Conservation (phyloP, 2,888 invertebrate species). For the Megastigmus dorsalis region DNA sequence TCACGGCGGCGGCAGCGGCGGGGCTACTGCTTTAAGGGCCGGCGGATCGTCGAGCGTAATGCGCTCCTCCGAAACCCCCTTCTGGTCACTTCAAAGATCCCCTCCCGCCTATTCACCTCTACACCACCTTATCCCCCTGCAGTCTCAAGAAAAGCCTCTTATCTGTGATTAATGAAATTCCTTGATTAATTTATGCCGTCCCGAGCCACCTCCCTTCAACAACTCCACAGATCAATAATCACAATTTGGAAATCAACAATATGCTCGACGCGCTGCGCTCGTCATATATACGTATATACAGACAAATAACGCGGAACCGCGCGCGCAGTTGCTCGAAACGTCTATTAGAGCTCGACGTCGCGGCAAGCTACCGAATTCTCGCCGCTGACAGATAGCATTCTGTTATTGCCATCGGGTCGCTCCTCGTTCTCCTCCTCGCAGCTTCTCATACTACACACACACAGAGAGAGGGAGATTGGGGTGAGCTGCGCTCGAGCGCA, state of each 20-base stretch:
- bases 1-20: too few species aligned
- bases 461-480: neutral
- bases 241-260: too few species aligned
- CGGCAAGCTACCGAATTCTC: slow-evolving; percentile 19
- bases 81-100: slow-evolving; percentile 55
- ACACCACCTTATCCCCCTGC: too few species aligned
- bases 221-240: neutral
- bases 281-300: too few species aligned
- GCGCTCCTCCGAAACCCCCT: slow-evolving; percentile 29
- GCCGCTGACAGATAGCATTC: slow-evolving; percentile 40
- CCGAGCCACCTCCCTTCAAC: neutral
- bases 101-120: slow-evolving; percentile 10
- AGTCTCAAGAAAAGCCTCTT: slow-evolving; percentile 49
- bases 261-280: too few species aligned
- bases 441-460: neutral
- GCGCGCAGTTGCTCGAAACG: too few species aligned
- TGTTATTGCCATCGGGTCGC: slow-evolving; percentile 41
- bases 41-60: slow-evolving; percentile 26
- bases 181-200: slow-evolving; percentile 43
- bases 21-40: slow-evolving; percentile 52
- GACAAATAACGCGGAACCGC: too few species aligned
- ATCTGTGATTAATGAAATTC: slow-evolving; percentile 50
- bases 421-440: slow-evolving; percentile 10
- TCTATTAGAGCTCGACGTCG: slow-evolving; percentile 13
- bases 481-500: neutral